Evolutionary conservation across 35 echinoderm and acorn worm genomes (phyloP).

Genomic region (Lytechinus pictus): DNA sequence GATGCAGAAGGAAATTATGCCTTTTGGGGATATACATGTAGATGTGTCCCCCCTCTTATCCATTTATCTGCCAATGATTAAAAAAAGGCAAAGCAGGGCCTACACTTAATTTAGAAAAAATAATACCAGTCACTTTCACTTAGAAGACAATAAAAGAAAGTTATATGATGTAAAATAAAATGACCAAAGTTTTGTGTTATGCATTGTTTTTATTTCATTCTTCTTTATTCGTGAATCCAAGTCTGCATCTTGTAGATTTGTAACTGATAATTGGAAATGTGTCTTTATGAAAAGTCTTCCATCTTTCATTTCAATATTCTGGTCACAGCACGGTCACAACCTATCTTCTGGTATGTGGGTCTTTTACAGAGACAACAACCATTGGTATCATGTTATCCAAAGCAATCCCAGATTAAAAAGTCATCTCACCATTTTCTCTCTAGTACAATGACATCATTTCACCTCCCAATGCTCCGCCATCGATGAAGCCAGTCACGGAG

Average conservation of each 20-base stretch:
- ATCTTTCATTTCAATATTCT: neutral
- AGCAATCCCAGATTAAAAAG: neutral
- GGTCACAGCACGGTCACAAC: neutral
- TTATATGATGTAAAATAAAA: too few relatives aligned
- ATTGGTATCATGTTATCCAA: neutral
- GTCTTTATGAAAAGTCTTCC: too few relatives aligned
- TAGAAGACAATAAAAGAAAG: too few relatives aligned
- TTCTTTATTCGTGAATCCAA: too few relatives aligned
- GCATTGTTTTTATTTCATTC: too few relatives aligned
- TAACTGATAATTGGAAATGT: too few relatives aligned
- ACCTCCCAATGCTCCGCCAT: neutral
- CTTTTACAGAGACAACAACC: neutral
- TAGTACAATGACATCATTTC: slow-evolving; percentile 13
- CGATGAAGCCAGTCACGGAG: slow-evolving; percentile 15
- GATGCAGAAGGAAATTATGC: slow-evolving; percentile 1
- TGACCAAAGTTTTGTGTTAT: too few relatives aligned
- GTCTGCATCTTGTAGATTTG: too few relatives aligned
- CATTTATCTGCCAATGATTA: too few relatives aligned
- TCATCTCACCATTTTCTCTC: neutral
- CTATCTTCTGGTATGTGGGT: neutral
- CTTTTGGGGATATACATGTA: neutral
- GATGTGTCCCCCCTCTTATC: neutral
- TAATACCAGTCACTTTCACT: too few relatives aligned
- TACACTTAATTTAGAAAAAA: too few relatives aligned
- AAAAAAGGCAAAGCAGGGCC: too few relatives aligned